Conservation (phyloP, 2,888 invertebrate genomes). For the Acholoe squamosa region DNA sequence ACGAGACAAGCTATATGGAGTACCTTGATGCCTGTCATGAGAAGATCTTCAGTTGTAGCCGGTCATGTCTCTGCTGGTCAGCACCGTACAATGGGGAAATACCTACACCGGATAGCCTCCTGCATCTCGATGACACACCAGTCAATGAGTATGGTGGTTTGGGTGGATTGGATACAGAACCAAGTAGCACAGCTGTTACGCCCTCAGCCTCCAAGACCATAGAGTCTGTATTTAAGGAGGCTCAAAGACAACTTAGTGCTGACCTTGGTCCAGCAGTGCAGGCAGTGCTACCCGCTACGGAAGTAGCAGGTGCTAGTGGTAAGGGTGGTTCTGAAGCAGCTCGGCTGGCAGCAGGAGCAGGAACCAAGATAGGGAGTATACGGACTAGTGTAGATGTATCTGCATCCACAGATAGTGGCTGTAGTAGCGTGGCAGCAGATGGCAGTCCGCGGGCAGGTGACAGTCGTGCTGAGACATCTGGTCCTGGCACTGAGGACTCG, state of each 20-base stretch:
- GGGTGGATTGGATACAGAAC: constrained; percentile 33
- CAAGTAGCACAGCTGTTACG: constrained; percentile 41
- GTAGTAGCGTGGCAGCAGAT: not conserved
- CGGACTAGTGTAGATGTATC: constrained; percentile 47
- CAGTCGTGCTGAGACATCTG: not conserved
- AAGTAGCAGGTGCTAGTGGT: not conserved
- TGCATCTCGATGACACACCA: not conserved
- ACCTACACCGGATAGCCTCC: constrained; percentile 78
- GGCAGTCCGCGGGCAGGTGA: not conserved
- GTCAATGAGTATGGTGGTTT: not conserved
- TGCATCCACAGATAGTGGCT: constrained; percentile 46
- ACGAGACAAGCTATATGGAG: constrained; percentile 81
- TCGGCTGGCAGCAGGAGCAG: not conserved
- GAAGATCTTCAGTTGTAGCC: constrained; percentile 89
- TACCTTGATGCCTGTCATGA: constrained; percentile 93
- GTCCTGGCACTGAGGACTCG: not conserved
- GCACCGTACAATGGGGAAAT: constrained; percentile 89
- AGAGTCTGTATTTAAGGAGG: constrained; percentile 53
- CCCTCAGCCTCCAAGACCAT: constrained; percentile 57
- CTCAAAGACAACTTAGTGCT: constrained; percentile 54
- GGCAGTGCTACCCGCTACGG: not conserved
- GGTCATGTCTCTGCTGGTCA: constrained; percentile 91
- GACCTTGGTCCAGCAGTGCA: constrained; percentile 6
- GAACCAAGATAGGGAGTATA: not conserved
- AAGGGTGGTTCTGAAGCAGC: not conserved